Evolutionary conservation across 2,113 vertebrate species (phyloP), one percentile per base, ranked within the genome.

Genomic region (Trogon surrucura): DNA sequence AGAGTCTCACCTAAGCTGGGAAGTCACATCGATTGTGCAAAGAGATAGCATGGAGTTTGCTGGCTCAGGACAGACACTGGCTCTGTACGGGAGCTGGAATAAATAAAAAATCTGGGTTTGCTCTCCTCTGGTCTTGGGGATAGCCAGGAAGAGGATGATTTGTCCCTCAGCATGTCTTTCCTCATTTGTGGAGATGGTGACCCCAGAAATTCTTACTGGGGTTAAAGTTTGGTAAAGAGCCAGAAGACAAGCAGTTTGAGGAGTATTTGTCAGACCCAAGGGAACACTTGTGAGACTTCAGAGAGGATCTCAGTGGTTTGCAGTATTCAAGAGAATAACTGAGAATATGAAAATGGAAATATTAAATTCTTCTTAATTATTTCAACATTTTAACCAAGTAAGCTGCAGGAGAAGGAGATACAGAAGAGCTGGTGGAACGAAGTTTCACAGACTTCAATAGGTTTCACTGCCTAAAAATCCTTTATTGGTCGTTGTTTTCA

Each of bases 271-370:
- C 51, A 44, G 71, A 29, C 62, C 17, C 32, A 15, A 80, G 51
- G 79, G 74, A 69, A 34, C 0, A 1, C 44, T 82, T 7, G 0
- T 69, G 84, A 89, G 50, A 57, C 60, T 85, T 93, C 3, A 3
- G 81, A 86, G 60, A 62, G 20, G 11, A 29, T 85, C 94, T 94
- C n/a, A 58, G 44, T 83, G 71, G 67, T 89, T 92, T 89, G n/a
- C 41, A 57, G 11, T 1, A 3, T 77, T 87, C 41, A 34, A 69
- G 78, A 80, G 62, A 82, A 54, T 38, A 85, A 57, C 8, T 77
- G 54, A 47, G 45, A 89, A 60, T 65, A 69, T 81, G 79, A 56
- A 78, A 95, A 58, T 75, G 25, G 50, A 95, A 94, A 91, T 84
- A 58, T 75, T 81, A 51, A 82, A 73, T 79, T 87, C 32, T 44